phyloP scores from a whole-genome alignment of 2,113 vertebrate species.

The Alligator mississippiensis region DNA sequence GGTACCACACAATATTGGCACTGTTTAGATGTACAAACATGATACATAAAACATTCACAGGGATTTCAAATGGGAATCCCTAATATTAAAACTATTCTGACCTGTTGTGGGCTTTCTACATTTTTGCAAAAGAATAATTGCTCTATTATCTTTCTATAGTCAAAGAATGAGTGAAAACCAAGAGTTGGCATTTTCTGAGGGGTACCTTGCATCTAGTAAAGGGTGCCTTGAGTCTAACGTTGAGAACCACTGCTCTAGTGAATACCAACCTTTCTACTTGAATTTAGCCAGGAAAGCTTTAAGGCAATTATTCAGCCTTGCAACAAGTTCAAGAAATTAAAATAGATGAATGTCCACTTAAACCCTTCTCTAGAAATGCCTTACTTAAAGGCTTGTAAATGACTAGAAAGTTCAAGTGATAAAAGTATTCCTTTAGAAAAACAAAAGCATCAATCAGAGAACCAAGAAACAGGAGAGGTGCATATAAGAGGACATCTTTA shows the following conservation, averaged over 20 bases:
- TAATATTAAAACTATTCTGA: too few relatives aligned
- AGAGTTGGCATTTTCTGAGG: too few relatives aligned
- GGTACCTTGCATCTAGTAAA: too few relatives aligned
- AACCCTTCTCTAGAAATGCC: neutral
- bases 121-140: too few relatives aligned
- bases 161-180: too few relatives aligned
- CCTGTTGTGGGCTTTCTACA: too few relatives aligned
- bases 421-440: slow-evolving; percentile 19
- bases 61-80: too few relatives aligned
- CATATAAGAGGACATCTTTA: neutral
- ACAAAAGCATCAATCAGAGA: slow-evolving; percentile 35
- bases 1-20: too few relatives aligned
- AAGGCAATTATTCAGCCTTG: neutral
- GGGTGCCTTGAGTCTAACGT: too few relatives aligned
- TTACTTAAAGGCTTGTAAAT: neutral
- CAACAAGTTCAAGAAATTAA: neutral
- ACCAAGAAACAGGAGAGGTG: neutral
- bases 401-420: neutral
- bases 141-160: too few relatives aligned
- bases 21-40: too few relatives aligned
- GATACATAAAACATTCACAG: too few relatives aligned
- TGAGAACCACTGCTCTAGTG: neutral
- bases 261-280: neutral
- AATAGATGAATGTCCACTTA: neutral
- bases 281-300: slow-evolving; percentile 5